These are phyloP conservation scores for Neomonachus schauinslandi DNA, from an alignment of 2,113 vertebrate genomes.

Conservation along the genomic window DNA sequence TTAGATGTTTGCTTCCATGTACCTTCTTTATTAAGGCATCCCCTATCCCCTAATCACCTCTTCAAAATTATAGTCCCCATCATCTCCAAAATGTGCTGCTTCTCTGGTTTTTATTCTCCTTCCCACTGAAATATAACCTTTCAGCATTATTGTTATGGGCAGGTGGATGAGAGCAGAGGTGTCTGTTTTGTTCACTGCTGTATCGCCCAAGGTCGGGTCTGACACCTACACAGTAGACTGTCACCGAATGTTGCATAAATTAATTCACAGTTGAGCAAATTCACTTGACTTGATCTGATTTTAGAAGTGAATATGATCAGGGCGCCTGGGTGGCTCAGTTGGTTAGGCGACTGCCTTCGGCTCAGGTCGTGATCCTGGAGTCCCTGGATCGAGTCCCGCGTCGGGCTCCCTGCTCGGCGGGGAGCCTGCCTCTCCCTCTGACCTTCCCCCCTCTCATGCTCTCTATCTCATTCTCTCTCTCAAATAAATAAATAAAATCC, in stretches of 20 bases:
- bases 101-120: background rate
- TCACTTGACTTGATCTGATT: background rate
- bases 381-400: too few species aligned
- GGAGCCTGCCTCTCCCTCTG: too few species aligned
- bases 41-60: background rate
- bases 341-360: too few species aligned
- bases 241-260: background rate
- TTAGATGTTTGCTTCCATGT: background rate
- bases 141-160: rapidly evolving
- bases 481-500: too few species aligned
- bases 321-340: too few species aligned
- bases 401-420: too few species aligned
- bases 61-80: too few species aligned
- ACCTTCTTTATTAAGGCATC: background rate
- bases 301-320: background rate
- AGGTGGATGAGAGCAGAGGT: background rate
- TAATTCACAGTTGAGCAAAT: background rate
- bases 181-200: background rate
- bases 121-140: background rate
- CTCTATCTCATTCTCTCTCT: too few species aligned
- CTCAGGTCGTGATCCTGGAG: too few species aligned
- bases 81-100: rapidly evolving
- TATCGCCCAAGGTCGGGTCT: background rate
- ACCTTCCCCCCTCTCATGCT: too few species aligned
- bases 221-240: background rate